Evolutionary conservation across 1,140 invertebrate species (phyloP), one percentile per base, ranked within the genome.

Genomic region (Fopius arisanus): DNA sequence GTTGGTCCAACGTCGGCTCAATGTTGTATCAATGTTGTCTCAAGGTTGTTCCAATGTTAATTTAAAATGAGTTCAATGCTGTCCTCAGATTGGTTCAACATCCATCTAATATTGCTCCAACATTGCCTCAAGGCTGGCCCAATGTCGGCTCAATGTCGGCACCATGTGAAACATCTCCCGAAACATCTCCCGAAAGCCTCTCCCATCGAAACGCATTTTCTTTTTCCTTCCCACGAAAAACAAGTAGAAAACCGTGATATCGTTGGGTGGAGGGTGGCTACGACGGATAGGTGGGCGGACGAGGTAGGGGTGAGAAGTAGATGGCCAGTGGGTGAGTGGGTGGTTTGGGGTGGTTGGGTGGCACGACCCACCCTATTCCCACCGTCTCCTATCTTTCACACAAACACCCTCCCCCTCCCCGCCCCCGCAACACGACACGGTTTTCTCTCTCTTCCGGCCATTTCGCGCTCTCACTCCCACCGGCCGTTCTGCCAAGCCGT

Each of bases 251-350:
- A 48, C 29, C 16, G 48, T 43, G 65, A 51, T 51, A 63, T 26
- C 59, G 31, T 16, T 37, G 66, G 54, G 62, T 9, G 43, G 51
- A 70, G 43, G 67, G 62, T 78, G 71, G 70, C 9, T 71, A 72
- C 48, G 21, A 40, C 62, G 40, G 62, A 23, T 54, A 31, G 63
- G 40, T 16, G 73, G 67, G 33, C 48, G 33, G 33, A 51, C 16
- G 31, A 31, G 51, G 69, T 68, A 33, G 70, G 72, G 59, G 41
- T 31, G 70, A 71, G 73, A 70, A 70, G 77, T 79, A 78, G 79
- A 82, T 81, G 79, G 81, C 76, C 80, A 81, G 81, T 81, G 82
- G 81, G 81, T 82, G 80, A n/a, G n/a, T n/a, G n/a, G n/a, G n/a
- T n/a, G n/a, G n/a, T n/a, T n/a, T n/a, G n/a, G n/a, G n/a, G n/a